Percentiles rank a stretch among this genome's conserved stretches.
These are phyloP conservation scores for Neosilurus hyrtlii DNA, from an alignment of 2,797 vertebrate genomes.

Conservation along the genomic window DNA sequence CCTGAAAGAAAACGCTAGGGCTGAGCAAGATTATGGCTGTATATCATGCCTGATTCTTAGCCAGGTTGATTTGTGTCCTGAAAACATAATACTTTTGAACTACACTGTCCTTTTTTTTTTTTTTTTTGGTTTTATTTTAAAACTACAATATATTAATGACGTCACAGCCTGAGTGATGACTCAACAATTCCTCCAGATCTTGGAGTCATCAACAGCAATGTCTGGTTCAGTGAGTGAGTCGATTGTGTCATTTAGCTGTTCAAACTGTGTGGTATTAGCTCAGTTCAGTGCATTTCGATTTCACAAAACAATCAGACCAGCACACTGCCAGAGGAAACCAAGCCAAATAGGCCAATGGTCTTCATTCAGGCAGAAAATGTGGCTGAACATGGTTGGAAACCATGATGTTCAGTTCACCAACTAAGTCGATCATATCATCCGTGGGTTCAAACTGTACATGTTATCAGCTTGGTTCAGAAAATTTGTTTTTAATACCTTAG, in stretches of 20 bases:
- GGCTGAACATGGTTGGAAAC: not conserved
- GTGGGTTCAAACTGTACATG: not conserved
- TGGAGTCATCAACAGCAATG: not conserved
- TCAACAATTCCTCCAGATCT: not conserved
- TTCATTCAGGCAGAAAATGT: conserved; percentile 12
- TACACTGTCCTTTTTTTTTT: too few relatives aligned
- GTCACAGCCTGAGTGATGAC: not conserved
- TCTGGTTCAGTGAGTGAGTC: not conserved
- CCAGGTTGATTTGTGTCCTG: not conserved
- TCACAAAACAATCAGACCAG: not conserved
- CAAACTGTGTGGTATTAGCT: not conserved
- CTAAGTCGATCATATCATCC: not conserved
- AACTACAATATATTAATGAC: too few relatives aligned
- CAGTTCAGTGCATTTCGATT: conserved; percentile 13
- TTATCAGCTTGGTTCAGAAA: conserved; percentile 3
- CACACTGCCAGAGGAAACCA: not conserved
- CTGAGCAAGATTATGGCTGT: not conserved
- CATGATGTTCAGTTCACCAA: not conserved
- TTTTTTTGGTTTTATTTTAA: too few relatives aligned
- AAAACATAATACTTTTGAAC: not conserved
- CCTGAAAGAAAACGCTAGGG: not conserved
- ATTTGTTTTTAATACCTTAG: not conserved
- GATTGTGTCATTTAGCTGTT: not conserved
- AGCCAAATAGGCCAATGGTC: not conserved
- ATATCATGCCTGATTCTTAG: not conserved